Evolutionary conservation across 2,113 vertebrate genomes (phyloP).

Genomic region (Elachura formosa): DNA sequence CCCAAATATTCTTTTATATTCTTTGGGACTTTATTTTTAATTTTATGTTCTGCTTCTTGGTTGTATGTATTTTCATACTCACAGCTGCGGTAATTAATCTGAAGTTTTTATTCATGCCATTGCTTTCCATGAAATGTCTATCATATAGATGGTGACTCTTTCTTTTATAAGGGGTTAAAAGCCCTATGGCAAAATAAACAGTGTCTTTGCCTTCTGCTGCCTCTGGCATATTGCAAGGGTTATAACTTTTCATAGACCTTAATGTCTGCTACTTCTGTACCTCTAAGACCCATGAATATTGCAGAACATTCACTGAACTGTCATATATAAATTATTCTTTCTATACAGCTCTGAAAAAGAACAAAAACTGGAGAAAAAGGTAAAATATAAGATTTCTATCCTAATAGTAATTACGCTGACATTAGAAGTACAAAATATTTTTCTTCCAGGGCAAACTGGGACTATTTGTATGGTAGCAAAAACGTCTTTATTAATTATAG

Average conservation of each 20-base stretch:
- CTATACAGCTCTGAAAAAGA: not conserved
- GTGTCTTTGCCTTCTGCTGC: not conserved
- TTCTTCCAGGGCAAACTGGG: not conserved
- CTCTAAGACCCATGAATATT: not conserved
- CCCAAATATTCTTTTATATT: not conserved
- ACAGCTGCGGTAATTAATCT: not conserved
- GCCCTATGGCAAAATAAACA: not conserved
- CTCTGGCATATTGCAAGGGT: not conserved
- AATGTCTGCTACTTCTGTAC: not conserved
- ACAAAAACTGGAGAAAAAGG: not conserved
- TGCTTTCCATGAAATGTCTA: not conserved
- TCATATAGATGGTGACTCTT: not conserved
- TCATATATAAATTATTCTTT: not conserved
- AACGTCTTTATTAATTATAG: not conserved
- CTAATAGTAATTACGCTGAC: not conserved
- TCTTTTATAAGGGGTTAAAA: not conserved
- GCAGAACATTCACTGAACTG: not conserved
- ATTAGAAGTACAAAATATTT: not conserved
- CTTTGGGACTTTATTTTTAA: not conserved
- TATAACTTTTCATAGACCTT: not conserved
- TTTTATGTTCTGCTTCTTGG: not conserved
- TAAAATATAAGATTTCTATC: not conserved
- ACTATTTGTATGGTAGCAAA: not conserved
- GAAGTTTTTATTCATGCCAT: not conserved
- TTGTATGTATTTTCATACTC: not conserved